Conservation (phyloP, 92 coral and sea anemone species). For the Meandrina meandrites region DNA sequence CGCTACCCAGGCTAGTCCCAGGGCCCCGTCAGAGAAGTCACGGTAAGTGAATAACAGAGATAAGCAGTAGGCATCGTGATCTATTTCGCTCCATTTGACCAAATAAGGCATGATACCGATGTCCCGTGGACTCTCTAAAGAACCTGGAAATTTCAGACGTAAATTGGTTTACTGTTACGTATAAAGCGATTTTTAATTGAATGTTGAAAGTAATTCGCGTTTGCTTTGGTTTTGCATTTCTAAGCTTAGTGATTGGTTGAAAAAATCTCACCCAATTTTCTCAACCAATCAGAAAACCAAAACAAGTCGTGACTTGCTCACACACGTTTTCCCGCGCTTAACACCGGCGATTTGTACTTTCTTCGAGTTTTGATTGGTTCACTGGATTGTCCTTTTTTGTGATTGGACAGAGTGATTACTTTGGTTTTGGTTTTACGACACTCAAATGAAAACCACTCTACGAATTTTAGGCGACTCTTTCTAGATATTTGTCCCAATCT, state of each 20-base stretch:
- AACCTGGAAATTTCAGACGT: not conserved
- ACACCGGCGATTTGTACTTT: no score
- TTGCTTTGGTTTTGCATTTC: not conserved
- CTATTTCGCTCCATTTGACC: conserved; percentile 78
- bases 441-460: not conserved
- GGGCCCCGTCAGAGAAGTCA: conserved; percentile 74
- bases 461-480: not conserved
- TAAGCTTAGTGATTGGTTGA: not conserved
- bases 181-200: not conserved
- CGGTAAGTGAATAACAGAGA: conserved; percentile 84
- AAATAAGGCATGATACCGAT: conserved; percentile 50
- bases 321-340: no score
- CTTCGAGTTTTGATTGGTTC: no score
- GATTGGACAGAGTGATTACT: no score
- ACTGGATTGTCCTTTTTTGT: no score
- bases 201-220: not conserved
- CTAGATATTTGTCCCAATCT: not conserved
- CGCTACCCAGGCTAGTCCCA: conserved; percentile 95
- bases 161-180: not conserved
- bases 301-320: no score
- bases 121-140: conserved; percentile 25
- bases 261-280: no score
- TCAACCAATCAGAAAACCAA: no score
- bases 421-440: no score
- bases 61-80: conserved; percentile 80